Percentiles rank a stretch among this genome's conserved stretches.
Evolutionary conservation across 2,888 invertebrate species (phyloP).

Genomic region (Polydrusus tereticollis): DNA sequence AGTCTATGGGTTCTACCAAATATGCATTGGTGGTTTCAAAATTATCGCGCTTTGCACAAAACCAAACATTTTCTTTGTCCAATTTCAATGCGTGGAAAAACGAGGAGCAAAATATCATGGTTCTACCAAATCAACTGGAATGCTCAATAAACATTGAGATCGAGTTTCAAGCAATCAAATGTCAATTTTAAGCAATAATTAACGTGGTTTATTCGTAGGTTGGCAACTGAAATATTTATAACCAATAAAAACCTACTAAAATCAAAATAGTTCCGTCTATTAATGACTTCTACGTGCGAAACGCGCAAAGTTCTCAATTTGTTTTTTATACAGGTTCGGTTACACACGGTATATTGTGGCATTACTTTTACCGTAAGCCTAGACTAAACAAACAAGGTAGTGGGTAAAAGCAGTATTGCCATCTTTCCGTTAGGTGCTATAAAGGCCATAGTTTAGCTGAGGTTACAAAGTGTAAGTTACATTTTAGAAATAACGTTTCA

Average conservation of each 20-base stretch:
- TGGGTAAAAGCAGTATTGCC: conserved; percentile 7
- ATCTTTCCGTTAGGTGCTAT: not conserved
- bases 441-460: not conserved
- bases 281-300: conserved; percentile 8
- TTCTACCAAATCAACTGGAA: too few relatives aligned
- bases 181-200: not conserved
- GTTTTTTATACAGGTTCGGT: not conserved
- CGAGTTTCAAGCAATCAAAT: too few relatives aligned
- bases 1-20: too few relatives aligned
- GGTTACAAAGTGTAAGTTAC: not conserved
- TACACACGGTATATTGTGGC: not conserved
- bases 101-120: too few relatives aligned
- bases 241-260: not conserved
- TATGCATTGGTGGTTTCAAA: too few relatives aligned
- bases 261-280: not conserved
- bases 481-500: not conserved
- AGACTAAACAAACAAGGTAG: conserved; percentile 16
- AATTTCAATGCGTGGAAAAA: too few relatives aligned
- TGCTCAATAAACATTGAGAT: too few relatives aligned
- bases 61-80: too few relatives aligned
- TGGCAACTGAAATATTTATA: not conserved
- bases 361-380: conserved; percentile 1
- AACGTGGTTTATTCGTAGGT: not conserved
- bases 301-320: not conserved
- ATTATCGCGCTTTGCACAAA: too few relatives aligned